Conservation (phyloP, 2,113 vertebrate genomes). For the Myiagra hebetior region DNA sequence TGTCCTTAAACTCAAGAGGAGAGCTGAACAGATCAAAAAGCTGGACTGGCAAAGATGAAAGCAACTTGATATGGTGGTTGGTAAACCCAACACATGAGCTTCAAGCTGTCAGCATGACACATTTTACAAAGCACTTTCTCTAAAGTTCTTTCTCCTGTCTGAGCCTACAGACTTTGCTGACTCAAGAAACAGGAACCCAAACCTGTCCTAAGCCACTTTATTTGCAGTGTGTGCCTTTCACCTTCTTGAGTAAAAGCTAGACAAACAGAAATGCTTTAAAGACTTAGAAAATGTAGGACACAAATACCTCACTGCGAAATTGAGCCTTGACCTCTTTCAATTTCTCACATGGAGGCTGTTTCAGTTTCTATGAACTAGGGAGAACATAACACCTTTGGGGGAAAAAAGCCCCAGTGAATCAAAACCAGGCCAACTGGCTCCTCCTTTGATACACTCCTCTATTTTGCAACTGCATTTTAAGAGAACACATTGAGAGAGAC, state of each 20-base stretch:
- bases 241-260: not conserved
- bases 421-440: not conserved
- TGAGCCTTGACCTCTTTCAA: not conserved
- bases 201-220: not conserved
- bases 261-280: not conserved
- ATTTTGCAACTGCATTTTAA: not conserved
- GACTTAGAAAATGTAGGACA: not conserved
- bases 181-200: not conserved
- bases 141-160: not conserved
- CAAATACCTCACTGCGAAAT: not conserved
- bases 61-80: not conserved
- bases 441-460: not conserved
- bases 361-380: not conserved
- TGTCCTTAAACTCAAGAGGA: not conserved
- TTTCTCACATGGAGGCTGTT: not conserved
- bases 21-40: not conserved
- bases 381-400: not conserved
- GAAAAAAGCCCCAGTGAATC: accelerated
- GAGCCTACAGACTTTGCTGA: not conserved
- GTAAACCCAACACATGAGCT: not conserved
- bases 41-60: not conserved
- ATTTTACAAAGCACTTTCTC: not conserved
- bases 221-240: not conserved
- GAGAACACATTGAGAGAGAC: not conserved
- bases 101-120: not conserved